Base-by-base conservation (phyloP, 1,140 invertebrate species). In the Formica exsecta region DNA sequence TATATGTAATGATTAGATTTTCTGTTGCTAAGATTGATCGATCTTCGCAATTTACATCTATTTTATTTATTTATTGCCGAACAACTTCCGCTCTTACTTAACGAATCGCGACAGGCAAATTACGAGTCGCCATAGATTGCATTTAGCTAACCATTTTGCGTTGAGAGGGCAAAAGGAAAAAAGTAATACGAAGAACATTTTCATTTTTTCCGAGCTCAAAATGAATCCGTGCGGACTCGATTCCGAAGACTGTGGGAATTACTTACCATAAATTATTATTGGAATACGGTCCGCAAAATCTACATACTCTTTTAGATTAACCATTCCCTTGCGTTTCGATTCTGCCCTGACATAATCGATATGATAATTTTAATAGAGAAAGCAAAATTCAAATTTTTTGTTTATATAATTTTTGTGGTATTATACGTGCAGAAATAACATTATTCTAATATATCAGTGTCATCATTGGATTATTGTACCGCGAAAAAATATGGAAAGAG, bases 191-290 rank as follows among this genome's bases (percentile, higher is more conserved):
- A 25, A 32, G 38, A 81, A 65, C 36, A 32, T 51, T 76, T 84
- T 48, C 44, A 51, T 73, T 73, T 59, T 61, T 59, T 25, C 19
- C 13, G 9, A 25, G 51, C 32, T 81, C 79, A 74, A 83, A 83
- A 83, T 83, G 79, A 73, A 83, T 83, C 68, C 68, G 79, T 9
- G 54, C 54, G 54, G 71, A 73, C 66, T 22, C 66, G 54, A 73
- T 74, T 83, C 68, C 79, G 48, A 83, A 83, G 79, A 74, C 79
- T 22, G 54, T n/a, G 68, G 19, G 79, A 83, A 83, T 83, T 83
- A 83, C 79, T 83, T 83, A 83, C 68, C 79, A 83, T 83, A 83
- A 83, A 83, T 83, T 83, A 83, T 83, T 83, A 74, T 74, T 59
- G 54, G 68, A 74, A 73, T 73, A 36, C 66, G 79, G 38, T 83